A percentile compares a stretch with the other conserved stretches of the same genome.
These are phyloP conservation scores for Polypterus bichir DNA, from an alignment of 2,113 vertebrate species.

Conservation along the genomic window DNA sequence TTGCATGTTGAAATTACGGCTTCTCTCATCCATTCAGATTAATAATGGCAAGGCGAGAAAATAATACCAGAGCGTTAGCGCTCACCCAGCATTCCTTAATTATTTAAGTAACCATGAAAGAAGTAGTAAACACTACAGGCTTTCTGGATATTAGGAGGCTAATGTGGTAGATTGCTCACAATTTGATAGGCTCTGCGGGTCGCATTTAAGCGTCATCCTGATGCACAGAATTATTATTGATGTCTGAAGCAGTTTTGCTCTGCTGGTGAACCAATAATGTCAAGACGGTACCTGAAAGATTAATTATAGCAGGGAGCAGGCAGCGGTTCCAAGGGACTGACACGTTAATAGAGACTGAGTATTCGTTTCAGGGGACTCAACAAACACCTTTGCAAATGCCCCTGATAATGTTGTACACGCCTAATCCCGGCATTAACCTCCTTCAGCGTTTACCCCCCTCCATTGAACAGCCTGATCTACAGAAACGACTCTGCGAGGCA, in stretches of 20 bases:
- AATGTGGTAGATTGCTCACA: constrained; percentile 24
- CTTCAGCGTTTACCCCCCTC: constrained; percentile 3
- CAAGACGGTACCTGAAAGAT: constrained; percentile 65
- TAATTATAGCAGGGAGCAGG: constrained; percentile 59
- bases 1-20: too few relatives aligned
- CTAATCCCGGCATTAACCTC: constrained; percentile 34
- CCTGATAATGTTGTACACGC: constrained; percentile 42
- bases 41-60: background rate
- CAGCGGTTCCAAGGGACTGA: constrained; percentile 49
- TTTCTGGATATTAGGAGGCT: constrained; percentile 19
- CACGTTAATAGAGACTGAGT: constrained; percentile 61
- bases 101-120: constrained; percentile 13
- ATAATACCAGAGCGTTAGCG: background rate
- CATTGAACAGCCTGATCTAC: too few relatives aligned
- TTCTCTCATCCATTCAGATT: too few relatives aligned
- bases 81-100: constrained; percentile 1
- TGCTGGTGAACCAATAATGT: constrained; percentile 72
- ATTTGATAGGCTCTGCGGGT: constrained; percentile 35
- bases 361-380: constrained; percentile 57
- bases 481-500: too few relatives aligned
- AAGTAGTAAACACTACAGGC: constrained; percentile 33
- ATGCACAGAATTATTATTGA: constrained; percentile 66
- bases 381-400: constrained; percentile 50
- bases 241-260: constrained; percentile 63
- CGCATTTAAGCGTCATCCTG: constrained; percentile 40